A percentile compares a stretch with the other conserved stretches of the same genome.
Conservation (phyloP, 2,888 invertebrate genomes). For the Corythucha ciliata region DNA sequence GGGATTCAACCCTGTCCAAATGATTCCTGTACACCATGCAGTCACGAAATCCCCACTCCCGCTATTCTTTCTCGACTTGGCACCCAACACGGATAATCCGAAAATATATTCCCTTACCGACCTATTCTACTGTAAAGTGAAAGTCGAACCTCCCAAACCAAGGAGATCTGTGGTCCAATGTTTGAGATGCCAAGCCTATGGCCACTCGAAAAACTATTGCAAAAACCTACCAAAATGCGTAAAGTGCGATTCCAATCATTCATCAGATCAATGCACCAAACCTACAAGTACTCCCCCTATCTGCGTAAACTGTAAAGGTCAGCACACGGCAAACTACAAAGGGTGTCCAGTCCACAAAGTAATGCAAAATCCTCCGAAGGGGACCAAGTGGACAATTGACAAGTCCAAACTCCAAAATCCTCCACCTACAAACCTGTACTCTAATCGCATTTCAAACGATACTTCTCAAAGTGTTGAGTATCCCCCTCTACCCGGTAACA, state of each 20-base stretch:
- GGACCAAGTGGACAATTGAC: background rate
- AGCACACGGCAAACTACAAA: conserved; percentile 9
- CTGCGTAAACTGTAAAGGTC: conserved; percentile 6
- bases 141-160: conserved; percentile 4
- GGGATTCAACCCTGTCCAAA: conserved; percentile 1
- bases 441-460: background rate
- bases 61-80: background rate
- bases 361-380: too few species aligned
- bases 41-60: background rate
- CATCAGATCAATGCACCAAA: background rate
- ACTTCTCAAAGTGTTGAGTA: background rate
- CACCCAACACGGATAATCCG: too few species aligned
- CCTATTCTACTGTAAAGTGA: background rate
- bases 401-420: conserved; percentile 1
- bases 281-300: background rate
- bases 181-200: background rate
- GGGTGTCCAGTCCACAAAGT: conserved; percentile 4
- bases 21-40: conserved; percentile 1
- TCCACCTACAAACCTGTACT: background rate
- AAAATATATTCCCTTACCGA: background rate
- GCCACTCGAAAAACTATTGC: conserved; percentile 13
- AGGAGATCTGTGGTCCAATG: conserved; percentile 1
- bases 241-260: background rate
- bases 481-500: background rate
- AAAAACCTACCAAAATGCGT: background rate